Conservation (phyloP, 1,140 invertebrate species). For the Aphelenchoides besseyi region DNA sequence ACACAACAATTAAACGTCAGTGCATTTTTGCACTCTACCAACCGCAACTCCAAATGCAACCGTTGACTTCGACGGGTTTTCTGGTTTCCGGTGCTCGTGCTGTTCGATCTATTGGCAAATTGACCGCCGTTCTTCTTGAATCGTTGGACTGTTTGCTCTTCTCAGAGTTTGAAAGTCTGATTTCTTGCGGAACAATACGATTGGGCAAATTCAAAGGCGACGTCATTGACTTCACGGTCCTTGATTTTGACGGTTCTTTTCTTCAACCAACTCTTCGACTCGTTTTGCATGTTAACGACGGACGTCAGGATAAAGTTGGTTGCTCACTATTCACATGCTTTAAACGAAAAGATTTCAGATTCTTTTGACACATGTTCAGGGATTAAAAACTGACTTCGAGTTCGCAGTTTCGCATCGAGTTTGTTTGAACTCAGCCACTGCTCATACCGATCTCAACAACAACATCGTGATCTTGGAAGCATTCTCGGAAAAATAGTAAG, state of each 20-base stretch:
- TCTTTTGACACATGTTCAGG: background rate
- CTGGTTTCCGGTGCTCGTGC: background rate
- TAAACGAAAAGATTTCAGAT: background rate
- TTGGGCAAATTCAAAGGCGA: background rate
- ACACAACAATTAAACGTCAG: background rate
- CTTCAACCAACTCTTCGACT: background rate
- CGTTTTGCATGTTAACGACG: background rate
- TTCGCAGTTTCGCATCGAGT: background rate
- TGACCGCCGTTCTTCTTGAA: background rate
- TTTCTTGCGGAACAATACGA: background rate
- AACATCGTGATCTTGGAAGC: constrained; percentile 2
- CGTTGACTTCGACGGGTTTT: background rate
- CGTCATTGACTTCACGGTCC: constrained; percentile 1
- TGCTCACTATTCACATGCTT: background rate
- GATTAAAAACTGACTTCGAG: background rate
- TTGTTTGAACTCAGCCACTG: background rate
- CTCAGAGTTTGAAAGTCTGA: background rate
- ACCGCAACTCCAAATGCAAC: background rate
- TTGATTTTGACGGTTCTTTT: background rate
- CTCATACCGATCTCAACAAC: constrained; percentile 10
- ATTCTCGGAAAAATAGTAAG: constrained; percentile 1
- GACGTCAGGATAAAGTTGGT: background rate
- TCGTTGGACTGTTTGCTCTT: background rate
- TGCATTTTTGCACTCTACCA: background rate
- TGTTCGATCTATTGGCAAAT: background rate